Conservation (phyloP, 2,888 invertebrate species). For the Protodeltote pygarga region DNA sequence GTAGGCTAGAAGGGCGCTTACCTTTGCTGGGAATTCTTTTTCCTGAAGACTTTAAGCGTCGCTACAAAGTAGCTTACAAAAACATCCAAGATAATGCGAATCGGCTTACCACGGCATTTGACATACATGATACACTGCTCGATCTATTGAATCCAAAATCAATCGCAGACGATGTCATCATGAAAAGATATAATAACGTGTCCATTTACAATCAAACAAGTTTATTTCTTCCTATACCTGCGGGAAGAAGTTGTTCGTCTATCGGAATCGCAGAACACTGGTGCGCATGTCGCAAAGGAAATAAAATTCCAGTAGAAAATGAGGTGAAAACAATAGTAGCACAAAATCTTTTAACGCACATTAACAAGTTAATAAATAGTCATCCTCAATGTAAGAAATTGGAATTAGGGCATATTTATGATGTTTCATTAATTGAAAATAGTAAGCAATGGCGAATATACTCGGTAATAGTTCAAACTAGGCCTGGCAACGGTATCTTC, state of each 20-base stretch:
- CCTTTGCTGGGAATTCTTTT: constrained; percentile 91
- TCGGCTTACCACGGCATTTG: constrained; percentile 91
- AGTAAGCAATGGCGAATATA: constrained; percentile 78
- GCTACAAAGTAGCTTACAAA: constrained; percentile 85
- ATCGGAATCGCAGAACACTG: constrained; percentile 93
- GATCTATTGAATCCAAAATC: constrained; percentile 87
- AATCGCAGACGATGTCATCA: constrained; percentile 51
- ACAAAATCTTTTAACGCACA: constrained; percentile 85
- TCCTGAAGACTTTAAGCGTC: constrained; percentile 89
- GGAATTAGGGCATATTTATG: constrained; percentile 70
- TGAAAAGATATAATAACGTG: constrained; percentile 59
- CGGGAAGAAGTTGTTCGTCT: constrained; percentile 89
- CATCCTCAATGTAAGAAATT: constrained; percentile 89
- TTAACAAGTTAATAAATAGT: constrained; percentile 88
- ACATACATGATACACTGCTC: constrained; percentile 91
- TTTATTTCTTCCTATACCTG: constrained; percentile 90
- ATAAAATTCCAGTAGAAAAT: constrained; percentile 82
- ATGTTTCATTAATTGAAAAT: constrained; percentile 83
- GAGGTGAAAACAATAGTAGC: constrained; percentile 85
- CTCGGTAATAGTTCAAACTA: constrained; percentile 86
- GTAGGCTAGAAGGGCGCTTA: constrained; percentile 93
- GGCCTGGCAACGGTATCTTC: constrained; percentile 90
- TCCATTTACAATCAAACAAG: constrained; percentile 87
- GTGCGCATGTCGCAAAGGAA: constrained; percentile 92
- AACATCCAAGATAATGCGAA: constrained; percentile 89